phyloP scores from a whole-genome alignment of 2,888 invertebrate genomes.

The Dorcus hopei region DNA sequence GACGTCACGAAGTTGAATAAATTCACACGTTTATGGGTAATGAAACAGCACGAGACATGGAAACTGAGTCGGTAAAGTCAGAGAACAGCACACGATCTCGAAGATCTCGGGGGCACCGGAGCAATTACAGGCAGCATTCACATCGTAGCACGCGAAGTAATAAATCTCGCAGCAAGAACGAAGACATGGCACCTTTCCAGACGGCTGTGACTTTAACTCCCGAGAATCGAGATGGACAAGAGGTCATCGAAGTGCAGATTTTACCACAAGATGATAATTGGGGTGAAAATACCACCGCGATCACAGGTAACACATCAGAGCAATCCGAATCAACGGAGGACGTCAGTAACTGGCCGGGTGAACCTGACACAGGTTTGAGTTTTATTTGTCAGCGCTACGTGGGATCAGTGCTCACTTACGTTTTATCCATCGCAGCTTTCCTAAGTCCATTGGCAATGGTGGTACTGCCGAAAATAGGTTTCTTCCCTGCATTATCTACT shows the following conservation, averaged over 20 bases:
- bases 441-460: conserved; percentile 94
- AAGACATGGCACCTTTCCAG: conserved; percentile 82
- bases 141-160: conserved; percentile 68
- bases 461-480: conserved; percentile 84
- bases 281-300: conserved; percentile 98
- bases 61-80: conserved; percentile 91
- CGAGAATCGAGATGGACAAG: conserved; percentile 79
- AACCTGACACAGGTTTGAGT: conserved; percentile 69
- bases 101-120: conserved; percentile 62
- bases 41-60: conserved; percentile 65
- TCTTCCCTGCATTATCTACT: conserved; percentile 73
- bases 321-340: conserved; percentile 93
- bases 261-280: conserved; percentile 96
- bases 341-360: conserved; percentile 75
- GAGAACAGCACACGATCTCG: conserved; percentile 83
- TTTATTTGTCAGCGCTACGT: conserved; percentile 79
- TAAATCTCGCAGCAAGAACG: conserved; percentile 58
- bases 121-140: conserved; percentile 62
- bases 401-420: conserved; percentile 74
- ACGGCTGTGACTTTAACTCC: conserved; percentile 79
- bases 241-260: conserved; percentile 94
- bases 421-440: conserved; percentile 80
- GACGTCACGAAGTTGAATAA: background rate
- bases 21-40: conserved; percentile 45
- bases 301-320: conserved; percentile 95